A percentile compares a stretch with the other conserved stretches of the same genome.
Conservation (phyloP, 2,888 invertebrate species). For the Quadriops clusia region DNA sequence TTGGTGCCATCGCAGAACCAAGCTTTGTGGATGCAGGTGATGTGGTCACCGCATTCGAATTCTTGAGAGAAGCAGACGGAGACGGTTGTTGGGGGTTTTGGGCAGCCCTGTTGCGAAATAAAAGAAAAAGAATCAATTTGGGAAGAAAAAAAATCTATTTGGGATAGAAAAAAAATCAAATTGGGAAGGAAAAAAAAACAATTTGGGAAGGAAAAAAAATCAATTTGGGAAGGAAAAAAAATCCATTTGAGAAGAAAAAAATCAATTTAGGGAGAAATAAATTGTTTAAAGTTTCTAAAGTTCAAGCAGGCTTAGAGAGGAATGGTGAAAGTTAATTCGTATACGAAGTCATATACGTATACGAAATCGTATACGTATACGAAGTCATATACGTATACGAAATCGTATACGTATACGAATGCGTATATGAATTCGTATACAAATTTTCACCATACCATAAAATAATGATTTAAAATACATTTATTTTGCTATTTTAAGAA, state of each 20-base stretch:
- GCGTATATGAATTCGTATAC: too few relatives aligned
- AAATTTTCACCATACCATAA: too few relatives aligned
- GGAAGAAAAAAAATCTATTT: slow-evolving; percentile 6
- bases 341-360: too few relatives aligned
- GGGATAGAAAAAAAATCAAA: too few relatives aligned
- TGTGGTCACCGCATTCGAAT: slow-evolving; percentile 66
- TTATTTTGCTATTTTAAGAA: too few relatives aligned
- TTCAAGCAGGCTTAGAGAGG: too few relatives aligned
- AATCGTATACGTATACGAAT: too few relatives aligned
- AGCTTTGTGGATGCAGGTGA: slow-evolving; percentile 66
- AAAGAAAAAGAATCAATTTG: slow-evolving; percentile 2
- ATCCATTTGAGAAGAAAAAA: not conserved
- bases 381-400: too few relatives aligned
- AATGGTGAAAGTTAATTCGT: too few relatives aligned
- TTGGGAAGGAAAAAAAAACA: not conserved
- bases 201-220: not conserved
- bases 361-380: too few relatives aligned
- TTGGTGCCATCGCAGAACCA: slow-evolving; percentile 79
- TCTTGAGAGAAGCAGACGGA: slow-evolving; percentile 61
- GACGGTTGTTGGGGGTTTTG: slow-evolving; percentile 37
- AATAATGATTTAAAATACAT: too few relatives aligned
- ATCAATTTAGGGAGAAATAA: not conserved
- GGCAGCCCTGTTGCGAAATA: slow-evolving; percentile 44
- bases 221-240: not conserved
- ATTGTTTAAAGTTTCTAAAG: slow-evolving; percentile 2